Evolutionary conservation across 2,113 vertebrate genomes (phyloP), one percentile per base, ranked within the genome.

Genomic region (Ciconia stormi): DNA sequence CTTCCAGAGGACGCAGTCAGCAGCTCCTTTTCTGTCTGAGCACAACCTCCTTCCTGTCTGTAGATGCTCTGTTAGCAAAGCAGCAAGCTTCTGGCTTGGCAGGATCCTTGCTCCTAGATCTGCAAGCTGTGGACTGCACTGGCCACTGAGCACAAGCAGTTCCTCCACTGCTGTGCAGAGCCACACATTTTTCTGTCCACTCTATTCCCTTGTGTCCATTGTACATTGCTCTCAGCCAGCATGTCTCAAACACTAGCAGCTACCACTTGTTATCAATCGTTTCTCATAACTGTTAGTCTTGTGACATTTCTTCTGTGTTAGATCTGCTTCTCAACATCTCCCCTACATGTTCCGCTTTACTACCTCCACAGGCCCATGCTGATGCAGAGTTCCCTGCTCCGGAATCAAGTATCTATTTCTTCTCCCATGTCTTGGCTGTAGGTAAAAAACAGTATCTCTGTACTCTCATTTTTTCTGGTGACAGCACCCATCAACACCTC

Each of bases 401-500:
- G 40, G 77, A 87, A 83, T 56, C 73, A 40, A 65, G 69, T 61
- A 84, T 78, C 86, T 86, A 34, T 92, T 92, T 83, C 59, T 90
- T 27, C 63, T 94, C 30, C 85, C 0, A 0, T 87, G 80, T 78
- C 92, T 92, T 93, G 52, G 78, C 78, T 92, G 93, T 89, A 67
- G 61, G 92, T 89, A 61, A 94, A 95, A 90, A 63, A 0, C 77
- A 42, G 52, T n/a, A 82, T 89, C 80, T 91, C 81, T 0, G 0
- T 78, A 22, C 89, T 82, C 53, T 90, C 46, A 32, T 87, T 89
- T 91, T 83, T 81, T 84, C 90, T 90, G 89, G 40, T 95, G 89
- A 82, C 94, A 94, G 87, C 62, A 53, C 73, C 89, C 73, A 80
- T 95, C 91, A 94, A 87, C 95, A 93, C 73, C 81, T 82, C 90